Percentiles rank a stretch among this genome's conserved stretches.
Conservation (phyloP, 1,140 invertebrate genomes). For the Atta texana region DNA sequence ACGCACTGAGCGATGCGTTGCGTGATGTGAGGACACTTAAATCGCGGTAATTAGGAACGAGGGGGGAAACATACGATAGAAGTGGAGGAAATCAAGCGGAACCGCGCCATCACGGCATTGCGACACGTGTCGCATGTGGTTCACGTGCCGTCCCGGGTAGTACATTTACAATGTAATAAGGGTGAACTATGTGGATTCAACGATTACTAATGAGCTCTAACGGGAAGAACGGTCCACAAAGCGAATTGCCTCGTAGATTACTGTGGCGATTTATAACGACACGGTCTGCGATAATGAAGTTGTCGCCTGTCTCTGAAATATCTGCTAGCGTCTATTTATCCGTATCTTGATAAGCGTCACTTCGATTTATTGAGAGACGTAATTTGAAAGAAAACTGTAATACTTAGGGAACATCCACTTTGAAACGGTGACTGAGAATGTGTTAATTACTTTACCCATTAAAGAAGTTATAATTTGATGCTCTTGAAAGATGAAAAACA, state of each 20-base stretch:
- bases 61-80: conserved; percentile 36
- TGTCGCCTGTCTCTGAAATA: conserved; percentile 14
- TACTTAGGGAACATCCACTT: background rate
- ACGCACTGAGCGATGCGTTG: conserved; percentile 52
- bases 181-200: conserved; percentile 24
- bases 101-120: conserved; percentile 68
- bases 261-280: conserved; percentile 20
- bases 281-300: background rate
- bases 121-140: conserved; percentile 66
- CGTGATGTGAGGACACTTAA: conserved; percentile 69
- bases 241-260: background rate
- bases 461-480: background rate
- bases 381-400: background rate
- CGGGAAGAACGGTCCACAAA: conserved; percentile 18
- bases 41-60: conserved; percentile 71
- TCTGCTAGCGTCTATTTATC: background rate
- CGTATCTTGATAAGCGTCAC: background rate
- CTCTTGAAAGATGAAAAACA: background rate
- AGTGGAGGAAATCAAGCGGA: conserved; percentile 67
- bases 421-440: background rate
- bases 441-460: background rate
- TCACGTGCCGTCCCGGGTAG: conserved; percentile 61
- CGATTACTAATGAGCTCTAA: conserved; percentile 40
- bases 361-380: background rate
- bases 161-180: conserved; percentile 47